Base-by-base conservation (phyloP, 2,888 invertebrate genomes). In the Drosophila formosana region DNA sequence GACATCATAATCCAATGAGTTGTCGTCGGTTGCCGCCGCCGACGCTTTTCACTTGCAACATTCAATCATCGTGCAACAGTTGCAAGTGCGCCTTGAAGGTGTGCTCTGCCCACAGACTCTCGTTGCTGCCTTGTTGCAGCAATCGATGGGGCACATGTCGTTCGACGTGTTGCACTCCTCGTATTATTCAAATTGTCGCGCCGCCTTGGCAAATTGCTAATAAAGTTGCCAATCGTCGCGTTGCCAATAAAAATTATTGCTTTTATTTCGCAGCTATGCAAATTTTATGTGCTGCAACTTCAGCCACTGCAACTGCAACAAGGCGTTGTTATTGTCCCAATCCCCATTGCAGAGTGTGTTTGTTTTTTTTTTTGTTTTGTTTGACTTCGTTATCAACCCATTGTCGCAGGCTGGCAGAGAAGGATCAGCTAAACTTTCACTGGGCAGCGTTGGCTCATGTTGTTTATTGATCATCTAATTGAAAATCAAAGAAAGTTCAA, bases 131-230 rank as follows among this genome's bases (percentile, higher is more conserved):
- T 23, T 23, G 8, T 8, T 46, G 47, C 28, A 3, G 2, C 28
- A 13, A 13, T 46, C 50, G 25, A 6, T 46, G 52, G 45, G 52
- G 8, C 57, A 39, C 67, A 63, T 57, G 55, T 58, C 65, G 60
- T 34, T 58, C 34, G 57, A 51, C 52, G 47, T 13, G 46, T 61
- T 52, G 55, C 50, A 49, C 62, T 55, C 60, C 55, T 49, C 56
- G 60, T 69, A 47, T 72, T 80, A 80, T 82, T 79, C 75, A 85
- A 88, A 88, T 82, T 68, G 78, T 58, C 69, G 65, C 46, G 37
- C 58, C 69, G 65, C 46, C 5, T 58, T 83, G 84, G 78, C 83
- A 86, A 88, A 88, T 88, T 74, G 83, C 56, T 72, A 86, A 84
- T 84, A 86, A 88, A 84, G 72, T 88, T 88, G 57, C 73, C 82